phyloP scores from a whole-genome alignment of 2,113 vertebrate species.

The Podarcis raffonei region DNA sequence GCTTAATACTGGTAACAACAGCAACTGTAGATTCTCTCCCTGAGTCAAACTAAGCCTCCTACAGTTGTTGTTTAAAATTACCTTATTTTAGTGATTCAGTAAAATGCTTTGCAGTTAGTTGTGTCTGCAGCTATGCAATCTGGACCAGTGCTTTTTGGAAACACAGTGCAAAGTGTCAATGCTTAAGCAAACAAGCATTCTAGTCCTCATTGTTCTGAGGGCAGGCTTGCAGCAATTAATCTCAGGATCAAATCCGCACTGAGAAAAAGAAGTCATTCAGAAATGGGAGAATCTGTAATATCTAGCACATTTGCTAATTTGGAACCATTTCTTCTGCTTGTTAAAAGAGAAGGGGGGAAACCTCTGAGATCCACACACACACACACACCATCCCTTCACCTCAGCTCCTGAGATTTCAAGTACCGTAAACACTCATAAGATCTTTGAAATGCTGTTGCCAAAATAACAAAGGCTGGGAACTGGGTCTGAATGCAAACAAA shows the following conservation, averaged over 20 bases:
- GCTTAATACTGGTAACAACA: too few relatives aligned
- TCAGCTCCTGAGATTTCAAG: not conserved
- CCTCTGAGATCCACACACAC: too few relatives aligned
- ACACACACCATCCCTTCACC: fast-evolving
- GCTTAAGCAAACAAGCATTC: not conserved
- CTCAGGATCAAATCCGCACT: not conserved
- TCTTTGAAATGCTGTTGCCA: not conserved
- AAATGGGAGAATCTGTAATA: not conserved
- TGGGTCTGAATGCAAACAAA: not conserved
- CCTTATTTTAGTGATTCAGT: too few relatives aligned
- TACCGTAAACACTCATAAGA: not conserved
- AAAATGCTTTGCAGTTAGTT: too few relatives aligned
- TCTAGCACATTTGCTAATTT: not conserved
- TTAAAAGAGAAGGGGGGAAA: too few relatives aligned
- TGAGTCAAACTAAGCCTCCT: too few relatives aligned
- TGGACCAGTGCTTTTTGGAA: too few relatives aligned
- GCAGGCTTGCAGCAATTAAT: not conserved
- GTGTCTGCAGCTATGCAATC: too few relatives aligned
- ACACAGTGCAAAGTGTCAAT: too few relatives aligned
- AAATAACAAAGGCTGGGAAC: not conserved
- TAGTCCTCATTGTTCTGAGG: not conserved
- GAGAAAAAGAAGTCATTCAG: not conserved
- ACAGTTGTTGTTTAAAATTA: too few relatives aligned
- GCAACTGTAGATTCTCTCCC: too few relatives aligned
- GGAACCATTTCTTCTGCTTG: not conserved